Evolutionary conservation across 2,888 invertebrate species (phyloP).

Genomic region (Chorisops tibialis): DNA sequence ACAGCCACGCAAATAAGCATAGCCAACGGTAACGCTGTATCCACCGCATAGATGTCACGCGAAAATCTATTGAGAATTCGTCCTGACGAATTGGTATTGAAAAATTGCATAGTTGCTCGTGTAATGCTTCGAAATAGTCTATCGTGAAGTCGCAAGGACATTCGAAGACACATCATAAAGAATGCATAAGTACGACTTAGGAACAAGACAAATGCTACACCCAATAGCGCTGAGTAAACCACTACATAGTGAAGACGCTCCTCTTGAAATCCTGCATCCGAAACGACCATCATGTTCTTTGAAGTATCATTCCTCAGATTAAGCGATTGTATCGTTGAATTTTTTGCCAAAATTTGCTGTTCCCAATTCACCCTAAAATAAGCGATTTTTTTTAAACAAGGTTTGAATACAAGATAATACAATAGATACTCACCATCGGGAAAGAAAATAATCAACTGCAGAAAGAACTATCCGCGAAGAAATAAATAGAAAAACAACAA

Average conservation of each 20-base stretch:
- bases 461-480: conserved; percentile 63
- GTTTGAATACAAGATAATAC: no score
- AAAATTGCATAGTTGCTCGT: conserved; percentile 70
- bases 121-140: conserved; percentile 73
- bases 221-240: conserved; percentile 45
- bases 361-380: no score
- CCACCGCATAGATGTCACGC: conserved; percentile 68
- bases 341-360: no score
- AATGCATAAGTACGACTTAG: conserved; percentile 61
- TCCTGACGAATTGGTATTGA: conserved; percentile 67
- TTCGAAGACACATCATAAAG: conserved; percentile 70
- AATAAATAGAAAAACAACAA: conserved; percentile 54
- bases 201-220: conserved; percentile 52
- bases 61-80: conserved; percentile 72
- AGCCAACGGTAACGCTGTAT: conserved; percentile 60
- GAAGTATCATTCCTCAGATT: no score
- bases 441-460: conserved; percentile 70
- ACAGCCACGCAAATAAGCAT: conserved; percentile 62
- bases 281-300: no score
- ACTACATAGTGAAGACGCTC: conserved; percentile 43
- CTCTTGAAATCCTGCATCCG: background rate
- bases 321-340: no score
- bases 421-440: conserved; percentile 65
- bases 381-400: no score
- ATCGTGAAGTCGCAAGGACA: conserved; percentile 73